phyloP scores from a whole-genome alignment of 2,888 invertebrate species.

The Ceratothoa steindachneri region DNA sequence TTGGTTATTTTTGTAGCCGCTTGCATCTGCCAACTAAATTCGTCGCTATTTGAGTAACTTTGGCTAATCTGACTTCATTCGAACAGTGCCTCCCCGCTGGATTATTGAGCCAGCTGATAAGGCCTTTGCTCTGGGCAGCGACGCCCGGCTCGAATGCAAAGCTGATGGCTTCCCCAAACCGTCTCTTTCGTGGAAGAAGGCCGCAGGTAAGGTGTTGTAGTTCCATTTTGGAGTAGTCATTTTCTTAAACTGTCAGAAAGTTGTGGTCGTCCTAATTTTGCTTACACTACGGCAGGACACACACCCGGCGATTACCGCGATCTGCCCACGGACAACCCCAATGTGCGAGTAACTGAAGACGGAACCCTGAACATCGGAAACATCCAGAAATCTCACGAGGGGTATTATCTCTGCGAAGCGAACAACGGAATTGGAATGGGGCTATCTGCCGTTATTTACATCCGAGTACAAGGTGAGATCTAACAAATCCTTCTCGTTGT shows the following conservation, averaged over 20 bases:
- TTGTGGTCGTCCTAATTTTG: background rate
- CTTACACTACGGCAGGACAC: constrained; percentile 59
- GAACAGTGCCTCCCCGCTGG: constrained; percentile 91
- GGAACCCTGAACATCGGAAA: constrained; percentile 85
- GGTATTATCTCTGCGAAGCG: constrained; percentile 91
- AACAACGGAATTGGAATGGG: constrained; percentile 94
- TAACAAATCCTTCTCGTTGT: no score
- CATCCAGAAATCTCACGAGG: constrained; percentile 88
- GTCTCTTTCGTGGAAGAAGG: constrained; percentile 90
- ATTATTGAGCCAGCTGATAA: constrained; percentile 90
- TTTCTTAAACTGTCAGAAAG: no score
- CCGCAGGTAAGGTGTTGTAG: constrained; percentile 81
- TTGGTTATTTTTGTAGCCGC: no score
- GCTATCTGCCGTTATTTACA: constrained; percentile 85
- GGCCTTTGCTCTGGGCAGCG: constrained; percentile 89
- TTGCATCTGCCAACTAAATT: no score
- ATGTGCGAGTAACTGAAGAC: constrained; percentile 81
- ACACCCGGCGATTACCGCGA: constrained; percentile 90
- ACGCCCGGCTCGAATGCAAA: constrained; percentile 90
- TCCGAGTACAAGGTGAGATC: constrained; percentile 87
- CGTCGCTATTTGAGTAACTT: no score
- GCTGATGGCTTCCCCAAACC: constrained; percentile 94
- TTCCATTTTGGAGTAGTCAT: no score
- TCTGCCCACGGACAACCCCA: constrained; percentile 80
- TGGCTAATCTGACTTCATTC: no score